These are phyloP conservation scores for Jaculus jaculus DNA, from an alignment of 2,113 vertebrate species.

Conservation along the genomic window DNA sequence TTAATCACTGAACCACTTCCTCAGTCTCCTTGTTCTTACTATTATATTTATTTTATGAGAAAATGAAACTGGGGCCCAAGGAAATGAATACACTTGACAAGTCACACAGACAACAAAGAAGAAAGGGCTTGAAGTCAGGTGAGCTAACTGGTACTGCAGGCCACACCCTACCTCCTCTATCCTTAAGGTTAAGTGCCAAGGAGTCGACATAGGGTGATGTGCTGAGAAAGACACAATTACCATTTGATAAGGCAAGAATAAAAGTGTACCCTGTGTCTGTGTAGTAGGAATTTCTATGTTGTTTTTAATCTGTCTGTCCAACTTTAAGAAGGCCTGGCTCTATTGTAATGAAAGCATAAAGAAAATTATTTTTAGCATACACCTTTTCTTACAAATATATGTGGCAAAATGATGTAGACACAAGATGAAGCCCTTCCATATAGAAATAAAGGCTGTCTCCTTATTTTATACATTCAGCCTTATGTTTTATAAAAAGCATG, in stretches of 20 bases:
- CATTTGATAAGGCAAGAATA: background rate
- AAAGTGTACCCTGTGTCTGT: background rate
- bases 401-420: background rate
- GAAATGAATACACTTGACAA: background rate
- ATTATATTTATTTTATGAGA: background rate
- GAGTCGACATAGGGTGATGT: background rate
- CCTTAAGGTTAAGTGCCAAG: background rate
- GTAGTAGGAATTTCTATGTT: background rate
- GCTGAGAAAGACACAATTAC: background rate
- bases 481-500: background rate
- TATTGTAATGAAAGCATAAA: background rate
- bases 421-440: background rate
- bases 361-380: background rate
- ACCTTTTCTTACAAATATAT: background rate
- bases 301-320: background rate
- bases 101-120: background rate
- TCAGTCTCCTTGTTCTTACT: background rate
- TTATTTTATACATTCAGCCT: background rate
- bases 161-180: background rate
- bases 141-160: background rate
- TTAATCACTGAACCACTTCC: no score
- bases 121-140: background rate
- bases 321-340: background rate
- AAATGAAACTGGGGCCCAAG: background rate
- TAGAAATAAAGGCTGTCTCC: background rate